phyloP scores from a whole-genome alignment of 2,797 vertebrate species.

The Syngnathus rostellatus region DNA sequence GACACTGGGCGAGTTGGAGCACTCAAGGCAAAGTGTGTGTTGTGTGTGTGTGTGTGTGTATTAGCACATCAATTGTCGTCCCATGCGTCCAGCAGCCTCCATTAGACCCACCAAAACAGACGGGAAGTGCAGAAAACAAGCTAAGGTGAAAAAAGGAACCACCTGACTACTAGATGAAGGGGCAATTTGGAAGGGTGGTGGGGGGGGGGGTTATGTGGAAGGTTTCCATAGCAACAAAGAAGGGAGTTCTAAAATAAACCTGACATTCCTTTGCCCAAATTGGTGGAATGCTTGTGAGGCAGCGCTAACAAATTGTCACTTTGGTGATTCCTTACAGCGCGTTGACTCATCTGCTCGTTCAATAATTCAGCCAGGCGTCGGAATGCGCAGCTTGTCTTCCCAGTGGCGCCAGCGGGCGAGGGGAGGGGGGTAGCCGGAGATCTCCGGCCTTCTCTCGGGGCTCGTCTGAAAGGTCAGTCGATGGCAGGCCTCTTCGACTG shows the following conservation, averaged over 20 bases:
- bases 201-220: constrained; percentile 31
- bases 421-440: constrained; percentile 7
- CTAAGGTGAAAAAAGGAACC: constrained; percentile 34
- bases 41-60: neutral
- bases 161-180: constrained; percentile 53
- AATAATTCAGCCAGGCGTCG: constrained; percentile 44
- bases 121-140: constrained; percentile 4
- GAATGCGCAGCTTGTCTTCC: neutral
- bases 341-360: constrained; percentile 22
- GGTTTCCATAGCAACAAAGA: constrained; percentile 75
- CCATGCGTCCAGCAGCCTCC: constrained; percentile 19
- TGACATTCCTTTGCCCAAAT: constrained; percentile 57
- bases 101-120: constrained; percentile 23
- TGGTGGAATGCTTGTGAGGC: constrained; percentile 14
- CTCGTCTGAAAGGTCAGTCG: constrained; percentile 28
- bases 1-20: constrained; percentile 31
- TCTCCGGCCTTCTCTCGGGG: constrained; percentile 22
- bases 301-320: neutral
- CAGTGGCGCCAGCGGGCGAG: neutral
- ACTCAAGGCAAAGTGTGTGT: constrained; percentile 19
- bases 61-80: neutral
- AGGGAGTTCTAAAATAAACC: constrained; percentile 63
- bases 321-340: neutral
- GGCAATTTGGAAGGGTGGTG: constrained; percentile 46
- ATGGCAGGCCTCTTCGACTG: constrained; percentile 2